These are phyloP conservation scores for Neosilurus mollespiculum DNA, from an alignment of 2,797 vertebrate genomes.

Conservation along the genomic window DNA sequence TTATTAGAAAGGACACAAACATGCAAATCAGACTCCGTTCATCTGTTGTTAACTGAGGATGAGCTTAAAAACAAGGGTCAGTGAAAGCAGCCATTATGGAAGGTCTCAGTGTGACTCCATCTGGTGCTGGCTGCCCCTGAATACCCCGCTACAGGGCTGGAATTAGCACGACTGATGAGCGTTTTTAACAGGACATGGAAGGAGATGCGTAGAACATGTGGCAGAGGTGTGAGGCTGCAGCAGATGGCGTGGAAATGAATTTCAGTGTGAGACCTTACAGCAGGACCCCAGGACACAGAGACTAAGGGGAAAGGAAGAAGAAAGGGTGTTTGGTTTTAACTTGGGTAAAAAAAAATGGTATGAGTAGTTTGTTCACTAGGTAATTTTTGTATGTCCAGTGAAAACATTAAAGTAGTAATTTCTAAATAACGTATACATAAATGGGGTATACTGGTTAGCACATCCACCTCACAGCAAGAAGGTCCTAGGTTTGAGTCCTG, in stretches of 20 bases:
- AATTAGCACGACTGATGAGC: conserved; percentile 31
- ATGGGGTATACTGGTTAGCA: neutral
- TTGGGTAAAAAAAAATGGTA: neutral
- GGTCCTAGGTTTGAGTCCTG: too few species aligned
- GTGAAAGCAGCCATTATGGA: conserved; percentile 3
- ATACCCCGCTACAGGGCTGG: conserved; percentile 13
- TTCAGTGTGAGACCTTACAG: conserved; percentile 43
- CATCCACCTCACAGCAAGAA: too few species aligned
- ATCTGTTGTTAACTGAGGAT: neutral
- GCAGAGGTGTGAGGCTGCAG: conserved; percentile 63
- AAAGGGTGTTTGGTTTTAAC: neutral
- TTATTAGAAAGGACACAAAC: neutral
- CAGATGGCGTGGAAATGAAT: conserved; percentile 61
- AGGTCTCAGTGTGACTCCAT: conserved; percentile 16
- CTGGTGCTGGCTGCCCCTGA: conserved; percentile 10
- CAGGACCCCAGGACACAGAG: conserved; percentile 22
- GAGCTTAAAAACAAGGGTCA: neutral
- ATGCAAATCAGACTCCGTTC: neutral
- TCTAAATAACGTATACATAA: neutral
- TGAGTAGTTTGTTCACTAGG: neutral
- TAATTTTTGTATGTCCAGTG: neutral
- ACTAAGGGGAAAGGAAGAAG: conserved; percentile 1
- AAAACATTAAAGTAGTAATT: neutral
- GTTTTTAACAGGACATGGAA: conserved; percentile 21
- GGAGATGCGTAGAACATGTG: conserved; percentile 44